Evolutionary conservation across 2,888 invertebrate genomes (phyloP), one percentile per base, ranked within the genome.

Genomic region (Apoda limacodes): DNA sequence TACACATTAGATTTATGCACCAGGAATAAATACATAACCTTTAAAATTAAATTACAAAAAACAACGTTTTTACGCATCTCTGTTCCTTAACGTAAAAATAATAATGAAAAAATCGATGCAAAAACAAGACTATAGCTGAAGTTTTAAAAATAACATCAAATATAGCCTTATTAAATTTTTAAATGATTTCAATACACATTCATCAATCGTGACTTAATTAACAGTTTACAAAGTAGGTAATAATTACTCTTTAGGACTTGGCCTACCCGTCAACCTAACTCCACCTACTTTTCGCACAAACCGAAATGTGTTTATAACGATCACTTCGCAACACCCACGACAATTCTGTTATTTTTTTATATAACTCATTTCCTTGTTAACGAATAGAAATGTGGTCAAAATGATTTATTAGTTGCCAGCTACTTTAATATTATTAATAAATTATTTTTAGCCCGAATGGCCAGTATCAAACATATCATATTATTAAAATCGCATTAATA

Each of bases 231-330:
- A n/a, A n/a, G 52, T 52, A 56, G 55, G 53, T 50, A 51, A 46
- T 52, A 58, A 60, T 62, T 52, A 50, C 50, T 42, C 39, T 46
- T 42, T 49, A 49, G 38, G 43, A 43, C 50, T 48, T 50, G 49
- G 35, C 46, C 46, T 44, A 48, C 52, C 51, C 48, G 52, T 44
- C 43, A 33, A 35, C 34, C 40, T 39, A 37, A 45, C 47, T 40
- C 69, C 76, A 63, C 78, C 78, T 54, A 54, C 58, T 61, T 58
- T 70, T 70, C 62, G 64, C 68, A 45, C 67, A 47, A 50, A 40
- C 55, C 64, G 45, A 74, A 76, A 76, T 76, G 72, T 62, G 60
- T 65, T 72, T 67, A 66, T 75, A 80, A 75, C 71, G 72, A 76
- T 50, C 47, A 46, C 42, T 30, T 43, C 40, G 59, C 47, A 53